Conservation (phyloP, 2,113 vertebrate genomes). For the Ophiodon elongatus region DNA sequence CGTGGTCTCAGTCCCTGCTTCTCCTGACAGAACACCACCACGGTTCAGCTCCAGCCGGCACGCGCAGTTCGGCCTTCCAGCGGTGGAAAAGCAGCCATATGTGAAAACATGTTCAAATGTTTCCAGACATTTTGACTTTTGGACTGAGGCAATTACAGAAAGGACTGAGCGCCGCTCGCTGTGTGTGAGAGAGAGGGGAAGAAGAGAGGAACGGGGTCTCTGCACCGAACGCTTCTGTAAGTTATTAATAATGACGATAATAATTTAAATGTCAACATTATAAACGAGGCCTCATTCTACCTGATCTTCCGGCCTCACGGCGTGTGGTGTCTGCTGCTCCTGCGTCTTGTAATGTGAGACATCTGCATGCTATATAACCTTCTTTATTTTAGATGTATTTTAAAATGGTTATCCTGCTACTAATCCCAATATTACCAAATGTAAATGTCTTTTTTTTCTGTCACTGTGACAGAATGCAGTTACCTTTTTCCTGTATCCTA, state of each 20-base stretch:
- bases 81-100: not conserved
- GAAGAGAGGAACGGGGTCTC: not conserved
- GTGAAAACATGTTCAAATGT: not conserved
- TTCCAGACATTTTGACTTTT: not conserved
- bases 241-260: not conserved
- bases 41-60: no score
- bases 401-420: no score
- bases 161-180: not conserved
- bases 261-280: not conserved
- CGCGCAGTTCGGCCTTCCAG: not conserved
- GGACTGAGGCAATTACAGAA: not conserved
- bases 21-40: no score
- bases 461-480: not conserved
- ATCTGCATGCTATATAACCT: not conserved
- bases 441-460: no score
- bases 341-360: no score
- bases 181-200: not conserved
- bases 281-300: not conserved
- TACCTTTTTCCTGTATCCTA: not conserved
- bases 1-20: not conserved
- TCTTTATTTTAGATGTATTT: not conserved
- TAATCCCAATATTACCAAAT: not conserved
- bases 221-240: not conserved
- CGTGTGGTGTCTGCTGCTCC: no score
- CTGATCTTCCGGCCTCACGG: no score